Evolutionary conservation across 2,888 invertebrate species (phyloP).

Genomic region (Drosophila diplacantha): DNA sequence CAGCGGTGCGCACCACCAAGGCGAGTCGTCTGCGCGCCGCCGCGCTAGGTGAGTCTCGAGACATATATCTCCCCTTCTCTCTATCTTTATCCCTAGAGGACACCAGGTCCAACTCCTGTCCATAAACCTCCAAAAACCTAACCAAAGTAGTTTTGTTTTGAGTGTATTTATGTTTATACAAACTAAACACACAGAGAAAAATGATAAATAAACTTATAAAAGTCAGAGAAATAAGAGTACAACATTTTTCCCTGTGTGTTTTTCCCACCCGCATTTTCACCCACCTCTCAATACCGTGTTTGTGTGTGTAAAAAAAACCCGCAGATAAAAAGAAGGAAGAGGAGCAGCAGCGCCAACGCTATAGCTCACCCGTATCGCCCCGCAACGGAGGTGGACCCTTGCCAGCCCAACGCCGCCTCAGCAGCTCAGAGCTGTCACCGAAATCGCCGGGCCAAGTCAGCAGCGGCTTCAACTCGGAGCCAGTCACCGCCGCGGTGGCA

Average conservation of each 20-base stretch:
- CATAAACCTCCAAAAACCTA: not conserved
- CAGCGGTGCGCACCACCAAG: slow-evolving; percentile 83
- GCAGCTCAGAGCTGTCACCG: slow-evolving; percentile 63
- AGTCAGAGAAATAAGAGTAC: not conserved
- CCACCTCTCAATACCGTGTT: slow-evolving; percentile 20
- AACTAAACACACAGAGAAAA: slow-evolving; percentile 2
- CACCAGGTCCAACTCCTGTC: not conserved
- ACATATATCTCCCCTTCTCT: not conserved
- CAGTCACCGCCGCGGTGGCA: slow-evolving; percentile 8
- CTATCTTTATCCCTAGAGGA: slow-evolving; percentile 1
- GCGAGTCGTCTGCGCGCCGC: slow-evolving; percentile 85
- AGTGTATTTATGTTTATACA: slow-evolving; percentile 1
- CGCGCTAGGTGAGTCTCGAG: slow-evolving; percentile 78
- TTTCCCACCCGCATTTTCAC: slow-evolving; percentile 4
- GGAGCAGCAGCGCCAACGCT: slow-evolving; percentile 63
- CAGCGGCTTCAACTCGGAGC: slow-evolving; percentile 55
- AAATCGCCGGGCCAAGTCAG: slow-evolving; percentile 26
- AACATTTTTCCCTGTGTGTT: slow-evolving; percentile 15
- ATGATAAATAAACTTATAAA: not conserved
- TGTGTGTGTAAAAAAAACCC: slow-evolving; percentile 1
- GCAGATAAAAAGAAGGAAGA: slow-evolving; percentile 76
- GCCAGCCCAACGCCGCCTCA: slow-evolving; percentile 37
- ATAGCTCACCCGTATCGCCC: slow-evolving; percentile 65
- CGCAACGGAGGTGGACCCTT: slow-evolving; percentile 16
- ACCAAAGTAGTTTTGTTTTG: slow-evolving; percentile 18